A percentile compares a stretch with the other conserved stretches of the same genome.
phyloP scores from a whole-genome alignment of 1,140 invertebrate species.

The Pinna nobilis region DNA sequence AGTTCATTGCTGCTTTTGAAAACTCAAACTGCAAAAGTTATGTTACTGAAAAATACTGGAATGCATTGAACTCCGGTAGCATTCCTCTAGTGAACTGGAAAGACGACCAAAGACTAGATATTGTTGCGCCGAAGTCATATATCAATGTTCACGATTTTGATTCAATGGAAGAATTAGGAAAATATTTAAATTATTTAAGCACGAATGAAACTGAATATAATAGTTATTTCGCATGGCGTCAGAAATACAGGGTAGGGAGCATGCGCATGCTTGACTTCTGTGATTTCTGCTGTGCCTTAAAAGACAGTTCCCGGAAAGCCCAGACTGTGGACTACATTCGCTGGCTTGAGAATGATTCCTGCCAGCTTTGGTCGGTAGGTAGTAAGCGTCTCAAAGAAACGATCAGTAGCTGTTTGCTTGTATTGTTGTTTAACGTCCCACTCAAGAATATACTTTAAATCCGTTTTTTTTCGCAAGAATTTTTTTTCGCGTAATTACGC shows the following conservation, averaged over 20 bases:
- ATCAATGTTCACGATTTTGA: conserved; percentile 97
- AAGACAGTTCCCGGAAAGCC: conserved; percentile 38
- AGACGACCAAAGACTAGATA: conserved; percentile 64
- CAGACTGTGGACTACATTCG: conserved; percentile 52
- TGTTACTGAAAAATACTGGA: conserved; percentile 73
- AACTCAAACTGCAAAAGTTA: conserved; percentile 73
- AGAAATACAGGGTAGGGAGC: conserved; percentile 19
- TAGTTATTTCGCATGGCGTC: conserved; percentile 69
- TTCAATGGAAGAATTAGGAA: conserved; percentile 87
- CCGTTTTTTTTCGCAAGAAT: too few species aligned
- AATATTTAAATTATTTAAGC: conserved; percentile 83
- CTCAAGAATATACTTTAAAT: too few species aligned
- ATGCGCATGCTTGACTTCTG: conserved; percentile 37
- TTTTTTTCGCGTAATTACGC: too few species aligned
- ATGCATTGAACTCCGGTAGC: conserved; percentile 47
- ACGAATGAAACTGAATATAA: conserved; percentile 66
- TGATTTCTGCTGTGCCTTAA: conserved; percentile 52
- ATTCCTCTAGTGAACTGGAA: conserved; percentile 67
- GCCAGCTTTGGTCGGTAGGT: conserved; percentile 23
- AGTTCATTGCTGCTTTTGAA: conserved; percentile 83
- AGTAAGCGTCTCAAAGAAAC: too few species aligned
- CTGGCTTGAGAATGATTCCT: conserved; percentile 56
- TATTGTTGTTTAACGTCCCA: too few species aligned
- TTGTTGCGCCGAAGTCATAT: conserved; percentile 82
- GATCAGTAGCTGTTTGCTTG: too few species aligned